Evolutionary conservation across 1,140 invertebrate species (phyloP).

Genomic region (Wiebesia pumilae): DNA sequence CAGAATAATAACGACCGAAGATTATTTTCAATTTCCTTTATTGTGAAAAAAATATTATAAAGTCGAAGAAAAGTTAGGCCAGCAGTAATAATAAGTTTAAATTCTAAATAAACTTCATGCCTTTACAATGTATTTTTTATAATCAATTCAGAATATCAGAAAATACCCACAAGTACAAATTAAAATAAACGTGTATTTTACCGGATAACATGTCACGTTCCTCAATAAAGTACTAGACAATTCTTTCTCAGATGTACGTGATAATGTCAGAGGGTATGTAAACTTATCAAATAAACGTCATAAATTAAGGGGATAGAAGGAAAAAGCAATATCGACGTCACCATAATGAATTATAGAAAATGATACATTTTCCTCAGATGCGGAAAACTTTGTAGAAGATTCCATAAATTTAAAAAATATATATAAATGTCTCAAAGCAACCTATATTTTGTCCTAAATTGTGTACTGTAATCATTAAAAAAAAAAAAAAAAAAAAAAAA

Average conservation of each 20-base stretch:
- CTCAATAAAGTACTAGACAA: slow-evolving; percentile 4
- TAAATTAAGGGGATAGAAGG: background rate
- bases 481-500: too few species aligned
- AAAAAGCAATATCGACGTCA: background rate
- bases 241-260: background rate
- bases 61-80: too few species aligned
- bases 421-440: background rate
- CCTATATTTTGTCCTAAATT: background rate
- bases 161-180: background rate
- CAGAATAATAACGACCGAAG: too few species aligned
- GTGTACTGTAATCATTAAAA: background rate
- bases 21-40: too few species aligned
- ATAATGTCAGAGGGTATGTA: background rate
- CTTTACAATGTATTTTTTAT: background rate
- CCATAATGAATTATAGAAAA: background rate
- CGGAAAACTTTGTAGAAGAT: background rate
- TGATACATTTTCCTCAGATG: background rate
- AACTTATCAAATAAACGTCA: background rate
- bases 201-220: background rate
- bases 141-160: background rate
- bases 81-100: too few species aligned
- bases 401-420: slow-evolving; percentile 1
- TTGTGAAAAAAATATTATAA: too few species aligned
- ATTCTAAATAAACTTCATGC: too few species aligned
- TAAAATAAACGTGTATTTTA: background rate